Evolutionary conservation across 1,140 invertebrate genomes (phyloP).

Genomic region (Propsilocerus akamusi): DNA sequence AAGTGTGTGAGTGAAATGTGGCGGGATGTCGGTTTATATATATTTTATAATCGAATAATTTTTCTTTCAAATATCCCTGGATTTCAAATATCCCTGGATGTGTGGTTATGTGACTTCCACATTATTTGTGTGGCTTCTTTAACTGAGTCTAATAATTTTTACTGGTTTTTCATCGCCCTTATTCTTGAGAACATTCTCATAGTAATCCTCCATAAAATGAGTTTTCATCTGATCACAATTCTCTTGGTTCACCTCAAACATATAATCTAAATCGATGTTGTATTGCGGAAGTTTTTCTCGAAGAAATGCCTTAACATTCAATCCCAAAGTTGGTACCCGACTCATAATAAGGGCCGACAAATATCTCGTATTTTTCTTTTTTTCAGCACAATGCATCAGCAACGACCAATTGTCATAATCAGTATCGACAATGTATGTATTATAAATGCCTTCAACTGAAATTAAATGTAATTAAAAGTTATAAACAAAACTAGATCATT

Average conservation of each 20-base stretch:
- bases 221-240: constrained; percentile 27
- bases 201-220: neutral
- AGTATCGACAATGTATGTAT: constrained; percentile 67
- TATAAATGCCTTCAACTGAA: constrained; percentile 73
- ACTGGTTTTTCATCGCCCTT: neutral
- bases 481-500: neutral
- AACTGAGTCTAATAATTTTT: too few species aligned
- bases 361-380: constrained; percentile 56
- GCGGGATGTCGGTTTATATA: too few species aligned
- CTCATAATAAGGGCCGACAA: constrained; percentile 69
- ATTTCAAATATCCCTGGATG: too few species aligned
- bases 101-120: too few species aligned
- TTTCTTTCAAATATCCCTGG: too few species aligned
- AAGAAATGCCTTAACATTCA: constrained; percentile 31
- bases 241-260: constrained; percentile 60
- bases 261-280: constrained; percentile 60
- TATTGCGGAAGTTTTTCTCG: constrained; percentile 45
- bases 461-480: constrained; percentile 7
- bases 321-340: constrained; percentile 32
- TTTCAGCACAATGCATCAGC: constrained; percentile 68
- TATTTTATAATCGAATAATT: too few species aligned
- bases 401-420: constrained; percentile 65
- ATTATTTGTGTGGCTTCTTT: too few species aligned
- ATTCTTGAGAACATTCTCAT: neutral
- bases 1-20: too few species aligned